Conservation (phyloP, 1,140 invertebrate genomes). For the Calycopis cecrops region DNA sequence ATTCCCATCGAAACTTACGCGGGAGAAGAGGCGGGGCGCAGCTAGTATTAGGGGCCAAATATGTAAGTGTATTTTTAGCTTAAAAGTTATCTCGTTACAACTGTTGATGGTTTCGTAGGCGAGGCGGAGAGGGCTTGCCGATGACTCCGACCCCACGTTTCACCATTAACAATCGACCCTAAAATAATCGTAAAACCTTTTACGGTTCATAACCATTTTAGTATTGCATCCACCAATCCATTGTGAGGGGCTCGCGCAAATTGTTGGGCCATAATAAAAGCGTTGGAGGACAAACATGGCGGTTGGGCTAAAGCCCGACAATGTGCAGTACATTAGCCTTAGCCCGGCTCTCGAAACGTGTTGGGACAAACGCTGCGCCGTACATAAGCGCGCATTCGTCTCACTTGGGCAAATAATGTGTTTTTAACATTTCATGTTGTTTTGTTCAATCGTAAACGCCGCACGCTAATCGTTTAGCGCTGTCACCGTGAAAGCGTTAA, state of each 20-base stretch:
- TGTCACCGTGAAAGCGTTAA: conserved; percentile 56
- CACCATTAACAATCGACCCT: conserved; percentile 32
- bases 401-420: conserved; percentile 71
- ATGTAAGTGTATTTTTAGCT: no score
- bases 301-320: conserved; percentile 59
- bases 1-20: no score
- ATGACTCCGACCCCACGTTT: neutral
- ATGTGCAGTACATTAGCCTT: conserved; percentile 60
- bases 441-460: conserved; percentile 75
- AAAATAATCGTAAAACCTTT: conserved; percentile 45
- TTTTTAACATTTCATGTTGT: conserved; percentile 75
- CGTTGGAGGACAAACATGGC: conserved; percentile 57
- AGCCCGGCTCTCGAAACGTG: conserved; percentile 60
- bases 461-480: conserved; percentile 48
- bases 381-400: conserved; percentile 70
- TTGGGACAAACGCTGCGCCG: conserved; percentile 60
- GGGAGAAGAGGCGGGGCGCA: no score
- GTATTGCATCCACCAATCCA: conserved; percentile 36
- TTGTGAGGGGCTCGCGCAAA: conserved; percentile 44
- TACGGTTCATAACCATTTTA: conserved; percentile 47
- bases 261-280: conserved; percentile 54
- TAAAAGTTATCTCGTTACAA: no score
- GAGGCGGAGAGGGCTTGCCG: no score
- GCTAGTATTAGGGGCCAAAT: no score
- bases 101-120: no score